Base-by-base conservation (phyloP, 1,140 invertebrate genomes). In the Euura lappo region DNA sequence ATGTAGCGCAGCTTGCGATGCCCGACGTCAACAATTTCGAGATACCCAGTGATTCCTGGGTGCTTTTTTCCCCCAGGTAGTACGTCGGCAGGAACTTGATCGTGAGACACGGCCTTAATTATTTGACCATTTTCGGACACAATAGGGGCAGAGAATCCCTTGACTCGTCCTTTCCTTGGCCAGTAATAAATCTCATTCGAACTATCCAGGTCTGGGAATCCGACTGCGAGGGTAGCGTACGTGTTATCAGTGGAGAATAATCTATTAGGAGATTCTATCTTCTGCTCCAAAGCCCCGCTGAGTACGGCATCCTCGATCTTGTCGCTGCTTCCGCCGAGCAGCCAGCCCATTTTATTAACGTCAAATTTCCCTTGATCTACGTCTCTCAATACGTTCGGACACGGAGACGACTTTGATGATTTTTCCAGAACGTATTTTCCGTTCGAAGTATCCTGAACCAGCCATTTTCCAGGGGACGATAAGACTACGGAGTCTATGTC, bases 1-100 rank as follows among this genome's bases (percentile, higher is more conserved):
- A 93, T 82, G 76, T 92, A 93, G 73, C 90, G 85, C n/a, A 92
- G 74, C 73, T 87, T 90, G 6, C 88, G 86, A 69, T 82, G 86
- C 2, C 84, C 78, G 11, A 88, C 74, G 81, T 93, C 91, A 66
- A 89, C 85, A 13, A 92, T 84, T 82, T 93, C 92, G 46, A 93
- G 80, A 76, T 88, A 92, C 42, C 86, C 88, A 76, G 83, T 74
- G 28, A 80, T 69, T 51, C 72, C 76, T 2, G 4, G 11, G 51
- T 76, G 64, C 60, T 71, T 79, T 44, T 64, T 76, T 69, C 51
- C 68, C 2, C 78, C 72, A 4, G 83, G 72, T 70, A 80, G 71
- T 8, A 84, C 78, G n/a, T 80, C 77, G 10, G 72, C 68, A 0
- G 82, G 78, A 11, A 86, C 74, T 65, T 83, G 78, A 6, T 72